Percentiles rank a stretch among this genome's conserved stretches.
Conservation (phyloP, 2,888 invertebrate species). For the Nowickia ferox region DNA sequence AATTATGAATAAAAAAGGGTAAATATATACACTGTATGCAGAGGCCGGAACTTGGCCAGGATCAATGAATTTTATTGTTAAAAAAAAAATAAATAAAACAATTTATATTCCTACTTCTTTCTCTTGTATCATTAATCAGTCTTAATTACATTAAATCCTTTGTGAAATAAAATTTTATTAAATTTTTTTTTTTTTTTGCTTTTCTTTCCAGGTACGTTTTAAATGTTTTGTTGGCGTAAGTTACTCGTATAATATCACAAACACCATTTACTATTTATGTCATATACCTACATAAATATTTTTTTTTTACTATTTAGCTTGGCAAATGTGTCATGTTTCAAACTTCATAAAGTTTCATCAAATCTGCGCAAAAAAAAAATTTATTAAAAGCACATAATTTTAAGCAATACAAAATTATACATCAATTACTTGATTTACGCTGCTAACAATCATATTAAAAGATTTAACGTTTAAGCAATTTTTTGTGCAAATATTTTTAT, state of each 20-base stretch:
- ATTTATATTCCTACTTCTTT: too few species aligned
- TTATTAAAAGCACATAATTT: not conserved
- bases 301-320: not conserved
- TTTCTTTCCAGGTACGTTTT: constrained; percentile 34
- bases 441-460: not conserved
- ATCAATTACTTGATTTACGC: not conserved
- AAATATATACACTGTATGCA: too few species aligned
- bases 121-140: too few species aligned
- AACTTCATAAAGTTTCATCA: constrained; percentile 8
- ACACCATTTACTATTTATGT: not conserved
- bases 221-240: not conserved
- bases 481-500: too few species aligned
- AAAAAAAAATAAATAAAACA: too few species aligned
- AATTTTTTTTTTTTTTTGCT: not conserved
- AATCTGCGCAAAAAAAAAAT: not conserved
- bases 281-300: not conserved
- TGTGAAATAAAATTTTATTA: not conserved
- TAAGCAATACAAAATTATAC: not conserved
- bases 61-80: too few species aligned
- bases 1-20: too few species aligned
- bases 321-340: constrained; percentile 31
- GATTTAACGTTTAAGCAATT: too few species aligned
- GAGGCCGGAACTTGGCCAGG: too few species aligned
- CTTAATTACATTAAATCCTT: constrained; percentile 24
- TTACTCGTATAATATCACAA: constrained; percentile 15